A percentile compares a stretch with the other conserved stretches of the same genome.
Evolutionary conservation across 2,797 vertebrate species (phyloP).

Genomic region (Etheostoma perlongum): DNA sequence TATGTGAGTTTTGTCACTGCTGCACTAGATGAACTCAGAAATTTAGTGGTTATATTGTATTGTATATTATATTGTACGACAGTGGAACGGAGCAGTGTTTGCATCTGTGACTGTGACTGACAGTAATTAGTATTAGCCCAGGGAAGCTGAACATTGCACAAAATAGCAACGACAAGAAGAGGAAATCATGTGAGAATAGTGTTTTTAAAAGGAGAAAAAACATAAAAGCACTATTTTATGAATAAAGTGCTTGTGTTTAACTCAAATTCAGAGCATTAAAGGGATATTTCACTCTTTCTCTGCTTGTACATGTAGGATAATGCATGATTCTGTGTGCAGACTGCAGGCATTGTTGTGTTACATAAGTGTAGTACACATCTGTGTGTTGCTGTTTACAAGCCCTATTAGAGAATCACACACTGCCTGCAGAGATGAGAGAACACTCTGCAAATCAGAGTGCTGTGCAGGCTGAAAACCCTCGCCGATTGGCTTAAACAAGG

Average conservation of each 20-base stretch:
- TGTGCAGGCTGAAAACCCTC: conserved; percentile 16
- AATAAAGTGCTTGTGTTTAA: background rate
- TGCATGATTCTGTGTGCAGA: conserved; percentile 22
- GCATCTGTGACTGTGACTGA: conserved; percentile 19
- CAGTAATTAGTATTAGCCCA: background rate
- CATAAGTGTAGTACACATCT: conserved; percentile 44
- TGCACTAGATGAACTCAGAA: conserved; percentile 23
- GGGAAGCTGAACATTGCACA: background rate
- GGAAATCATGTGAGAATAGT: background rate
- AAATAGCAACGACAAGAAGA: background rate
- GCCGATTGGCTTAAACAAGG: conserved; percentile 60
- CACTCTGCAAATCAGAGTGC: conserved; percentile 65
- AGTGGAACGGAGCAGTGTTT: conserved; percentile 31
- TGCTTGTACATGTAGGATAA: conserved; percentile 24
- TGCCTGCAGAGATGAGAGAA: conserved; percentile 38
- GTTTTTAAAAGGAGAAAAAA: background rate
- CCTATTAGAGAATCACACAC: conserved; percentile 34
- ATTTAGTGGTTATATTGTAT: background rate
- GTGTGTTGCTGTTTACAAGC: conserved; percentile 42
- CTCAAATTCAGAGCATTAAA: background rate
- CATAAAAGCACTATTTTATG: background rate
- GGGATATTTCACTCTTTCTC: background rate
- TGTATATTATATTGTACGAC: background rate
- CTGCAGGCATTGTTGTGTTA: conserved; percentile 59
- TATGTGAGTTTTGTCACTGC: conserved; percentile 19